Conservation (phyloP, 1,140 invertebrate species). For the Drosophila simulans region DNA sequence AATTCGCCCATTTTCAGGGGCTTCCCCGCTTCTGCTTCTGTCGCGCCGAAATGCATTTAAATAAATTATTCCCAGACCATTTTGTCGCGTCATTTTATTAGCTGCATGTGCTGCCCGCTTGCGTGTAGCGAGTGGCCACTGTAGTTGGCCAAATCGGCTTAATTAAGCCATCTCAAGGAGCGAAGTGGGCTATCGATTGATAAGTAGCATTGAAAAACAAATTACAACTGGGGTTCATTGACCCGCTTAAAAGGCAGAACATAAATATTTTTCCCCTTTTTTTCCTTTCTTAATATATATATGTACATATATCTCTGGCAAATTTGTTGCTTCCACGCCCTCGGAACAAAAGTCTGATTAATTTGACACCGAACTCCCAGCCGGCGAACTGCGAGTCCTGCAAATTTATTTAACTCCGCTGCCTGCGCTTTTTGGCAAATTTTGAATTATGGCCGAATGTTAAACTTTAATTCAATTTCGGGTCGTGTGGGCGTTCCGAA, state of each 20-base stretch:
- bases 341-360: constrained; percentile 76
- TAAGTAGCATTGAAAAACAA: not conserved
- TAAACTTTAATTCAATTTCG: constrained; percentile 69
- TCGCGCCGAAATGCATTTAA: constrained; percentile 84
- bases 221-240: constrained; percentile 45
- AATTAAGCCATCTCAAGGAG: constrained; percentile 59
- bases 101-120: constrained; percentile 63
- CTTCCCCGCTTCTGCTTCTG: constrained; percentile 27
- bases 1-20: constrained; percentile 43
- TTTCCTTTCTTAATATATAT: constrained; percentile 9
- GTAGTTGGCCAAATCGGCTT: constrained; percentile 20
- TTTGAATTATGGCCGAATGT: constrained; percentile 67
- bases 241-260: constrained; percentile 58
- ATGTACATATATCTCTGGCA: constrained; percentile 42
- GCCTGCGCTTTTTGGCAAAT: constrained; percentile 64
- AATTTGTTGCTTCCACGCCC: constrained; percentile 62
- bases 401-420: constrained; percentile 57
- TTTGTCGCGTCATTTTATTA: constrained; percentile 81
- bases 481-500: constrained; percentile 72
- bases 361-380: constrained; percentile 77
- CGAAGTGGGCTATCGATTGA: constrained; percentile 29
- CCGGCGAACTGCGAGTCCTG: constrained; percentile 1
- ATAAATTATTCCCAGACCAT: constrained; percentile 82
- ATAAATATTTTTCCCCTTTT: constrained; percentile 54
- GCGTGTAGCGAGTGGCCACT: constrained; percentile 29